These are phyloP conservation scores for Odontesthes bonariensis DNA, from an alignment of 2,113 vertebrate species.

Conservation along the genomic window DNA sequence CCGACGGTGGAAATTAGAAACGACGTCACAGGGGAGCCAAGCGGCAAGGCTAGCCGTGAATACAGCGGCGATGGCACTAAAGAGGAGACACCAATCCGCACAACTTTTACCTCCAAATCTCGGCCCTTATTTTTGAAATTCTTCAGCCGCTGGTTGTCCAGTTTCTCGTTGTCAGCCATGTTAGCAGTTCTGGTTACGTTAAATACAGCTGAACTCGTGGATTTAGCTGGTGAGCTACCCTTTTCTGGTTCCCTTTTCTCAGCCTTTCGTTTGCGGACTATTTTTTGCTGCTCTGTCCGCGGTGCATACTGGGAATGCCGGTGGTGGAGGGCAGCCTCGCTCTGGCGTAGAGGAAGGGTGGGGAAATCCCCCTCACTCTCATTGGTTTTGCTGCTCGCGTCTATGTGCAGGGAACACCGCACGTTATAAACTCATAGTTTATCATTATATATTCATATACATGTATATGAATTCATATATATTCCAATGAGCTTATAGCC, in stretches of 20 bases:
- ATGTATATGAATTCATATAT: background rate
- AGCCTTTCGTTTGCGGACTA: conserved; percentile 79
- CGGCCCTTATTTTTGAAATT: conserved; percentile 99
- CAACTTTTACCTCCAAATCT: conserved; percentile 92
- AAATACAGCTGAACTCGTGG: conserved; percentile 41
- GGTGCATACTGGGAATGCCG: conserved; percentile 87
- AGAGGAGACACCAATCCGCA: conserved; percentile 46
- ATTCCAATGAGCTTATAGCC: background rate
- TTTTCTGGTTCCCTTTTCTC: conserved; percentile 71
- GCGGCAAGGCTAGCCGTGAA: conserved; percentile 57
- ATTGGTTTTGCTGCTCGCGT: conserved; percentile 58
- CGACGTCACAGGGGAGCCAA: conserved; percentile 87
- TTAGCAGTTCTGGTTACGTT: conserved; percentile 64
- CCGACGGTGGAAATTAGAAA: conserved; percentile 77
- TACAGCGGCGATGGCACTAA: conserved; percentile 38
- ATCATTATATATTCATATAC: background rate
- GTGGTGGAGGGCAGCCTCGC: conserved; percentile 80
- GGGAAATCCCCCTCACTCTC: conserved; percentile 68
- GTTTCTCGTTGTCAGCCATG: conserved; percentile 97
- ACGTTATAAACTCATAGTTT: background rate
- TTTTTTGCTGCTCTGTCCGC: conserved; percentile 83
- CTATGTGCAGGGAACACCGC: conserved; percentile 33
- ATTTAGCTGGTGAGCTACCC: conserved; percentile 51
- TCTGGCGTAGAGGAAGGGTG: conserved; percentile 78
- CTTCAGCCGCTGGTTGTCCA: conserved; percentile 97